phyloP scores from a whole-genome alignment of 2,888 invertebrate species.

The Tetheella fluctuosa region DNA sequence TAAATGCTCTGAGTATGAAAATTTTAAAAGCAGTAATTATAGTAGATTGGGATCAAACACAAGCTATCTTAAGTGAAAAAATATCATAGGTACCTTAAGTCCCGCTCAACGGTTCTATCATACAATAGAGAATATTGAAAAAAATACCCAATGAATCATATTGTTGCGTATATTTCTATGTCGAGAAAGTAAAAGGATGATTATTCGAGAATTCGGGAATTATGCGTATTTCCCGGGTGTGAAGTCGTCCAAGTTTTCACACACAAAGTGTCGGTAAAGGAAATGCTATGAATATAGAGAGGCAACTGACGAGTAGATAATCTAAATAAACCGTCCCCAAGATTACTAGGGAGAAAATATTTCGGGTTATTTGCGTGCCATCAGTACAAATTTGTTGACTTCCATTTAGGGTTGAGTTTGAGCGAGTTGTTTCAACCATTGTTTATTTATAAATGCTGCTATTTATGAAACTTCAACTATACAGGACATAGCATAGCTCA shows the following conservation, averaged over 20 bases:
- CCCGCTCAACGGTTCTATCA: no score
- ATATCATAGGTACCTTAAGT: no score
- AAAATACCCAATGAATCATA: no score
- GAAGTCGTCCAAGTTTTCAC: conserved; percentile 38
- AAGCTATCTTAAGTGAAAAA: no score
- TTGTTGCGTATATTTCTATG: conserved; percentile 19
- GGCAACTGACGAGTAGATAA: conserved; percentile 54
- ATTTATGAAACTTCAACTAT: not conserved
- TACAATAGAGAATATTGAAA: no score
- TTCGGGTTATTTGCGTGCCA: conserved; percentile 42
- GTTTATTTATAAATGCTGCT: not conserved
- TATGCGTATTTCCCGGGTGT: conserved; percentile 49
- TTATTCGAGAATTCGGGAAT: conserved; percentile 40
- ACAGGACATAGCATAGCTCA: no score
- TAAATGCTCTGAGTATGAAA: no score
- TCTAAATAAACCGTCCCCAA: conserved; percentile 59
- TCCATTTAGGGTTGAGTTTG: conserved; percentile 1
- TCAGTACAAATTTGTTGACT: conserved; percentile 33
- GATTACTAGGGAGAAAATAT: conserved; percentile 53
- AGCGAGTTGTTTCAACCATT: not conserved
- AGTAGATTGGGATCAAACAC: no score
- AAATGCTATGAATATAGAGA: conserved; percentile 59
- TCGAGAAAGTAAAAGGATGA: conserved; percentile 36
- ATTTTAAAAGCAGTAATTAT: no score
- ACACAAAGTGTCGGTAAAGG: conserved; percentile 44